Conservation (phyloP, 2,797 vertebrate genomes). For the Decapterus maruadsi region DNA sequence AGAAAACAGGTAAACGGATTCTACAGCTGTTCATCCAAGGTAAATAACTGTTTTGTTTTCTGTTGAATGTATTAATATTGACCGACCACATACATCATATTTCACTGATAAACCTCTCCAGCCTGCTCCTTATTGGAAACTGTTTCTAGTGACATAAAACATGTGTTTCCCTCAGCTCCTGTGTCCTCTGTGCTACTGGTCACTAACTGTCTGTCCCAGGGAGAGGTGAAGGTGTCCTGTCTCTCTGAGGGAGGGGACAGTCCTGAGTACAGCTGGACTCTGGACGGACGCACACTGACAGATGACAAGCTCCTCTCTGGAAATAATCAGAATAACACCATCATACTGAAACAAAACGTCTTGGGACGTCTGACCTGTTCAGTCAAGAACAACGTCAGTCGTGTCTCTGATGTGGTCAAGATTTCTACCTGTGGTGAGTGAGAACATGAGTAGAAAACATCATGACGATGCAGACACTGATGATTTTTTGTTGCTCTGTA, state of each 20-base stretch:
- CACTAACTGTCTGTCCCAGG: conserved; percentile 63
- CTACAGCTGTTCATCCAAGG: conserved; percentile 64
- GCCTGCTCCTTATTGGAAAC: too few relatives aligned
- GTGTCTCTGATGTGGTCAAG: accelerated
- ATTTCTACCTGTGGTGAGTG: conserved; percentile 63
- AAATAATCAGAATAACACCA: not conserved
- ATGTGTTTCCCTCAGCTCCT: conserved; percentile 54
- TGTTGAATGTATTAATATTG: not conserved
- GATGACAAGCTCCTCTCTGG: conserved; percentile 1
- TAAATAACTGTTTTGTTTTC: conserved; percentile 3
- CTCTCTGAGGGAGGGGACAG: conserved; percentile 43
- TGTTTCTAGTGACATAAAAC: not conserved
- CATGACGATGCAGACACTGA: not conserved
- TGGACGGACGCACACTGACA: conserved; percentile 57
- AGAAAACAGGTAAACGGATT: too few relatives aligned
- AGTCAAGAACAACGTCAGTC: conserved; percentile 48
- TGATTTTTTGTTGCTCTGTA: not conserved
- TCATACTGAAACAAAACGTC: conserved; percentile 56
- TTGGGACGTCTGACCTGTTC: conserved; percentile 59
- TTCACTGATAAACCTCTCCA: not conserved
- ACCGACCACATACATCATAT: not conserved
- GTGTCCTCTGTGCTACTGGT: conserved; percentile 57
- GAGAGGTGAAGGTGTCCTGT: conserved; percentile 59
- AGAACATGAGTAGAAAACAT: not conserved
- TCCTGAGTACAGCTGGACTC: conserved; percentile 70